Percentiles rank a stretch among this genome's conserved stretches.
These are phyloP conservation scores for Alca torda DNA, from an alignment of 2,797 vertebrate species.

Conservation along the genomic window DNA sequence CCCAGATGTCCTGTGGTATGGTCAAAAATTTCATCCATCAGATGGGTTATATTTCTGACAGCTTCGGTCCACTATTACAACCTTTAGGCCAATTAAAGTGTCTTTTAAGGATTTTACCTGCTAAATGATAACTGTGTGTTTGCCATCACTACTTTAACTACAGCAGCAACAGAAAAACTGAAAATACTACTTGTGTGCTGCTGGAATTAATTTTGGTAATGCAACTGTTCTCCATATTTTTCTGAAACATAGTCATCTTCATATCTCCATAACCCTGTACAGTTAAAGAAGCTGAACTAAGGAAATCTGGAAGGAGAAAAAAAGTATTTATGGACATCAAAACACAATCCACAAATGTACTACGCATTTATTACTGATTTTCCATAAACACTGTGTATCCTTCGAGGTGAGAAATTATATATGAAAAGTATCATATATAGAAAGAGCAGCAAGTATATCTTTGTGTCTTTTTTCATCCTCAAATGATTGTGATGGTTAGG, in stretches of 20 bases:
- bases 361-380: neutral
- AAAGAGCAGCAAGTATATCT: neutral
- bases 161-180: neutral
- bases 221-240: neutral
- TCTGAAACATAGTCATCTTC: neutral
- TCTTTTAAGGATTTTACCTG: neutral
- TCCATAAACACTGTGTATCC: neutral
- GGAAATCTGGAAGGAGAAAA: neutral
- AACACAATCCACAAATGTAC: neutral
- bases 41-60: neutral
- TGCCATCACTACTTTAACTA: neutral
- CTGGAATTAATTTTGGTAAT: neutral
- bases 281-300: neutral
- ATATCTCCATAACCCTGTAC: neutral
- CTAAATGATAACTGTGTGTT: neutral
- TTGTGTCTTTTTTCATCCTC: neutral
- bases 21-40: neutral
- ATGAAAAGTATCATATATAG: neutral
- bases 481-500: neutral
- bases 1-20: neutral
- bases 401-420: neutral
- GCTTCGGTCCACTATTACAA: neutral
- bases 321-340: neutral
- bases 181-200: neutral
- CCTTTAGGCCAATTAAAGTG: neutral